These are phyloP conservation scores for Mesitornis unicolor DNA, from an alignment of 2,113 vertebrate species.

Conservation along the genomic window DNA sequence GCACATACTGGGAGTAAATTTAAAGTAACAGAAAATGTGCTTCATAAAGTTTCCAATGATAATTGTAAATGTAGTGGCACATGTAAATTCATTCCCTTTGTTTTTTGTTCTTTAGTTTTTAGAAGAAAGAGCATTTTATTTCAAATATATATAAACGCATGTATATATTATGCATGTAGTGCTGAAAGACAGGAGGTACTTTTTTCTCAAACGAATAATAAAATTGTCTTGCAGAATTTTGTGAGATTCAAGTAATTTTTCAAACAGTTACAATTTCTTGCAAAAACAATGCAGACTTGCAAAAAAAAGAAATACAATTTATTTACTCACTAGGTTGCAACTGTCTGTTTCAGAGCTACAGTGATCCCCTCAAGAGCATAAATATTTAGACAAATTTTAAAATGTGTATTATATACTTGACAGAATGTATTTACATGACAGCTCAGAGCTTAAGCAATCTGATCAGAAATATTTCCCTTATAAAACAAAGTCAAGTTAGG, in stretches of 20 bases:
- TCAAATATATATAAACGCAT: neutral
- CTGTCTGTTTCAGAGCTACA: constrained; percentile 50
- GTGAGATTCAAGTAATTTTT: constrained; percentile 21
- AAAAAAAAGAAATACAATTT: constrained; percentile 47
- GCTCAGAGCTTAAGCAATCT: constrained; percentile 67
- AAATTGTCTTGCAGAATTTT: constrained; percentile 9
- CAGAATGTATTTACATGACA: constrained; percentile 67
- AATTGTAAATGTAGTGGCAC: neutral
- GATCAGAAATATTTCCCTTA: constrained; percentile 69
- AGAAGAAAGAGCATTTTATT: neutral
- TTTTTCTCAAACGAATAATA: neutral
- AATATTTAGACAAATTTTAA: constrained; percentile 77
- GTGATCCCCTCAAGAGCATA: constrained; percentile 66
- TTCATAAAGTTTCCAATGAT: neutral
- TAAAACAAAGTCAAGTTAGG: constrained; percentile 58
- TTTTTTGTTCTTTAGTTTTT: neutral
- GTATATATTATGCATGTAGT: neutral
- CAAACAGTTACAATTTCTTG: constrained; percentile 11
- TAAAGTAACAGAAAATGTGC: neutral
- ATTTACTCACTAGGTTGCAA: constrained; percentile 65
- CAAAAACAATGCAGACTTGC: neutral
- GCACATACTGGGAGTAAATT: neutral
- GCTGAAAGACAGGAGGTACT: neutral
- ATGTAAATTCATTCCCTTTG: neutral
- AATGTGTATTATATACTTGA: constrained; percentile 70